phyloP scores from a whole-genome alignment of 2,888 invertebrate genomes.

The Drosophila anomelani region DNA sequence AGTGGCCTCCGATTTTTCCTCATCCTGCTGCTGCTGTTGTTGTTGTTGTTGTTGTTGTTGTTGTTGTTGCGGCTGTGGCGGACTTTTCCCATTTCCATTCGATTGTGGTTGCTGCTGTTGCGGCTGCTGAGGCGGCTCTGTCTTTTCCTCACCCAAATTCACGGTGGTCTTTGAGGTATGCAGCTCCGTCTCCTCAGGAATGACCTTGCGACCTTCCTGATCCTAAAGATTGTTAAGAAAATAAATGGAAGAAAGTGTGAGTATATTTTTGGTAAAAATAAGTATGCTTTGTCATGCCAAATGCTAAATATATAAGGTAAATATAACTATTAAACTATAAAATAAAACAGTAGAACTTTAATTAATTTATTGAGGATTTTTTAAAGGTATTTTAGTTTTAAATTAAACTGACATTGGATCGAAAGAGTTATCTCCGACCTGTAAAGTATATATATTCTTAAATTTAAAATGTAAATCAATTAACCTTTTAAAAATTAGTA shows the following conservation, averaged over 20 bases:
- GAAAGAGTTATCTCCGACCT: too few relatives aligned
- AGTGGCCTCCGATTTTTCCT: constrained; percentile 54
- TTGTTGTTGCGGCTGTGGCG: constrained; percentile 28
- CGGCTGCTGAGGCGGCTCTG: constrained; percentile 6
- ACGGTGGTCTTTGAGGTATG: constrained; percentile 75
- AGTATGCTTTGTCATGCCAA: constrained; percentile 11
- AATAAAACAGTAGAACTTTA: neutral
- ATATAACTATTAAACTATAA: neutral
- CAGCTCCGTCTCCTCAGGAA: constrained; percentile 86
- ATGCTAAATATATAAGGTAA: constrained; percentile 8
- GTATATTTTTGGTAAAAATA: neutral
- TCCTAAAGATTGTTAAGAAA: constrained; percentile 68
- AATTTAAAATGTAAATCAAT: too few relatives aligned
- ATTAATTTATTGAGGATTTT: neutral
- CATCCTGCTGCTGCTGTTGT: constrained; percentile 40
- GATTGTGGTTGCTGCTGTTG: constrained; percentile 40
- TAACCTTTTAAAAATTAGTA: too few relatives aligned
- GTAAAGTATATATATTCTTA: too few relatives aligned
- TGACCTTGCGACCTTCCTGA: constrained; percentile 86
- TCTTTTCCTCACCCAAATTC: constrained; percentile 57
- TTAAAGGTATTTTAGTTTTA: too few relatives aligned
- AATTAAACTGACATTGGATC: neutral
- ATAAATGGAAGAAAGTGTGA: constrained; percentile 10
- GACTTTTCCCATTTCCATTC: constrained; percentile 74
- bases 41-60: constrained; percentile 1